Base-by-base conservation (phyloP, 2,888 invertebrate genomes). In the Eurytoma californica region DNA sequence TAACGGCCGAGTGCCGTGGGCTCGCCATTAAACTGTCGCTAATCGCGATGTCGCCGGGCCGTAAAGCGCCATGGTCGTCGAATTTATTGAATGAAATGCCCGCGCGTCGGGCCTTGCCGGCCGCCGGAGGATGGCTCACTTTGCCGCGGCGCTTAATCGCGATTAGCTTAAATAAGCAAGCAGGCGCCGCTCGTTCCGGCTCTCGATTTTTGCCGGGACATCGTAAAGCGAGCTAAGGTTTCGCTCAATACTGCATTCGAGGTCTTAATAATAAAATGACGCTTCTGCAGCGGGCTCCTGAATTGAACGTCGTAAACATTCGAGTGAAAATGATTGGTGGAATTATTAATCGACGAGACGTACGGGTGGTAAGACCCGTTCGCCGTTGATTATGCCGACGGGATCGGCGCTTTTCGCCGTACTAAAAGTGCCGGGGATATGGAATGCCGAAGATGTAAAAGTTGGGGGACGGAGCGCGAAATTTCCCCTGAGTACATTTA, bases 401-500 rank as follows among this genome's bases (percentile, higher is more conserved):
- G 24, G 60, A 13, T 2, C 1, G 20, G n/a, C 24, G 66, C 18
- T 67, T 24, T 49, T 51, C 18, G 12, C 16, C 24, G 24, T 67
- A 53, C 18, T 28, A 28, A 20, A 67, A 39, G 49, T 39, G 24
- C 39, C 28, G 51, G 20, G 28, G 60, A 20, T 7, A 4, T 39
- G 51, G 4, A 39, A 28, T 18, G 13, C 47, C 55, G 24, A 68
- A 39, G 68, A 39, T 68, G 61, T 68, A 68, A 76, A 76, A 76
- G 68, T 76, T 24, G 68, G 61, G 75, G 68, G 68, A 68, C 60
- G 53, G 68, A 61, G 68, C 30, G 39, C 75, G 68, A 24, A 76
- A 76, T 76, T 76, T 76, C 75, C 75, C 68, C n/a, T 3, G 68
- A 76, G 75, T 76, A 47, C 68, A 68, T 76, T 76, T 76, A 76